Conservation (phyloP, 1,140 invertebrate species). For the Magallana ariakensis region DNA sequence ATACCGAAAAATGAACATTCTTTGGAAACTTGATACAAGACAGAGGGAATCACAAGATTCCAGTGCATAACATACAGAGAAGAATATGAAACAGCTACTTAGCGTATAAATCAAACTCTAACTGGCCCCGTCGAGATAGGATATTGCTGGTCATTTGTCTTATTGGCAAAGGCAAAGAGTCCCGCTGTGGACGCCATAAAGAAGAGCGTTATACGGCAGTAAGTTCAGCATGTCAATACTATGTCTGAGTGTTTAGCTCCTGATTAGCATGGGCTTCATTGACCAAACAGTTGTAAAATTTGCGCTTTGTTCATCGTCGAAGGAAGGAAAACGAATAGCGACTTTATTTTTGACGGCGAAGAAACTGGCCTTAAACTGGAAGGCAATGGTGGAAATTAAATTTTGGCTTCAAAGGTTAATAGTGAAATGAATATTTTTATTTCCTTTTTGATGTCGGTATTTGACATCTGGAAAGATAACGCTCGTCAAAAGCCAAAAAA, state of each 20-base stretch:
- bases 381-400: background rate
- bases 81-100: too few relatives aligned
- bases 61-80: too few relatives aligned
- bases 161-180: background rate
- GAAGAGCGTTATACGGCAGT: background rate
- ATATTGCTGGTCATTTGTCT: background rate
- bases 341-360: background rate
- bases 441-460: background rate
- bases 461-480: constrained; percentile 26
- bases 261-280: constrained; percentile 6
- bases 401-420: background rate
- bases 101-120: background rate
- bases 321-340: background rate
- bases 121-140: background rate
- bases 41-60: too few relatives aligned
- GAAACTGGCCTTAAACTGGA: background rate
- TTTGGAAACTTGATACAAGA: too few relatives aligned
- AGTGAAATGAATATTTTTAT: constrained; percentile 6
- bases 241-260: background rate
- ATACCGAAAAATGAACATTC: too few relatives aligned
- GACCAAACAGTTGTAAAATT: background rate
- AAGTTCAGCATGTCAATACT: constrained; percentile 2
- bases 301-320: background rate
- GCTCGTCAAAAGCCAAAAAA: background rate
- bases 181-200: background rate